Evolutionary conservation across 2,888 invertebrate species (phyloP).

Genomic region (Nephrotoma guestfalica): DNA sequence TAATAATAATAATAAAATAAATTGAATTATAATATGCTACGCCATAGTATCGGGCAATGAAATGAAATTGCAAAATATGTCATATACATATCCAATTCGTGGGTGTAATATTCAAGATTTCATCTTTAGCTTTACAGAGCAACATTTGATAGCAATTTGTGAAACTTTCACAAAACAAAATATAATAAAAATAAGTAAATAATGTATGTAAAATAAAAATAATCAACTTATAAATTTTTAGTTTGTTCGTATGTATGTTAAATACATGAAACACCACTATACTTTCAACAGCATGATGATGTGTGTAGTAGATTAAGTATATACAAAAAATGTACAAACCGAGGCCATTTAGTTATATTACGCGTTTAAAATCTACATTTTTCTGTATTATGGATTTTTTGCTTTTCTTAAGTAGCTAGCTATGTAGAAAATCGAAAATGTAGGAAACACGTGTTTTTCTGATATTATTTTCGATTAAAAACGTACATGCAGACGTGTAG

Average conservation of each 20-base stretch:
- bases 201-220: not conserved
- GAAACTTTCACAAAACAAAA: not conserved
- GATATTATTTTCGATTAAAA: not conserved
- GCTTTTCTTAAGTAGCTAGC: not conserved
- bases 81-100: not conserved
- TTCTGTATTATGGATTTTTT: not conserved
- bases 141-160: not conserved
- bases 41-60: not conserved
- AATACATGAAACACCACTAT: not conserved
- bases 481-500: not conserved
- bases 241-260: not conserved
- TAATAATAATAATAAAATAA: not conserved
- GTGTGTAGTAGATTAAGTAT: not conserved
- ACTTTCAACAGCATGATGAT: not conserved
- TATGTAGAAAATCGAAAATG: not conserved
- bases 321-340: not conserved
- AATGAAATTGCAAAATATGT: not conserved
- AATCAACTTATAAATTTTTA: not conserved
- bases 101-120: not conserved
- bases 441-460: not conserved
- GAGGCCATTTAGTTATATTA: not conserved
- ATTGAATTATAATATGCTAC: not conserved
- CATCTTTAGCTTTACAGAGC: not conserved
- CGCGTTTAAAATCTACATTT: not conserved
- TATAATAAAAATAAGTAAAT: not conserved